Evolutionary conservation across 2,888 invertebrate species (phyloP), one percentile per base, ranked within the genome.

Genomic region (Hydriomena furcata): DNA sequence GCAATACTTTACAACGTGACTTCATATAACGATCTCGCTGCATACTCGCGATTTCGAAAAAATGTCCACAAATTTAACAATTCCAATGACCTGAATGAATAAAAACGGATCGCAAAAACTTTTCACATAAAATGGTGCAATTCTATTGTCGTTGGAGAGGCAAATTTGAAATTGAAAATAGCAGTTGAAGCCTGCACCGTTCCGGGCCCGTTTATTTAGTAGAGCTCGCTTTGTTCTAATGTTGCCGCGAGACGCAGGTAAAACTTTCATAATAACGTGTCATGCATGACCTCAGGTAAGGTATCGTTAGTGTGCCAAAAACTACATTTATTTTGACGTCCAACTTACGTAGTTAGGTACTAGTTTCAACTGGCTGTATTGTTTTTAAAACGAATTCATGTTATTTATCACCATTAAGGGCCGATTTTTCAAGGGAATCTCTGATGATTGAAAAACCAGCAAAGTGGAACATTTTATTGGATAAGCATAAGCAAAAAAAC

Each of bases 161-260:
- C 73, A 81, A 83, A 84, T 82, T 82, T 82, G 76, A 83, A 85
- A 85, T 84, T 84, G 82, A 84, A 86, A 85, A 82, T 78, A 83
- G 80, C 72, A 79, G 79, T 77, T 63, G 73, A 72, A 69, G 64
- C 65, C 63, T 71, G 71, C 70, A 68, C 52, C 60, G 65, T 60
- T 64, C 63, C 57, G 60, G 60, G 60, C 43, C 63, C 68, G 74
- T 79, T 82, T 82, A 78, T 83, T 83, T 78, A 78, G 76, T 60
- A 64, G 54, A 68, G 61, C 61, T 60, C 61, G 69, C 75, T 78
- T 79, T 77, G 76, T 73, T 79, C 77, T 74, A 73, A 79, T 76
- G 74, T 77, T 63, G 61, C 71, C 63, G 52, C 66, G 60, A 67
- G 69, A 68, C 74, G 73, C 78, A 82, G 74, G 77, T 79, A 63